Conservation (phyloP, 2,888 invertebrate species). For the Dasysyrphus albostriatus region DNA sequence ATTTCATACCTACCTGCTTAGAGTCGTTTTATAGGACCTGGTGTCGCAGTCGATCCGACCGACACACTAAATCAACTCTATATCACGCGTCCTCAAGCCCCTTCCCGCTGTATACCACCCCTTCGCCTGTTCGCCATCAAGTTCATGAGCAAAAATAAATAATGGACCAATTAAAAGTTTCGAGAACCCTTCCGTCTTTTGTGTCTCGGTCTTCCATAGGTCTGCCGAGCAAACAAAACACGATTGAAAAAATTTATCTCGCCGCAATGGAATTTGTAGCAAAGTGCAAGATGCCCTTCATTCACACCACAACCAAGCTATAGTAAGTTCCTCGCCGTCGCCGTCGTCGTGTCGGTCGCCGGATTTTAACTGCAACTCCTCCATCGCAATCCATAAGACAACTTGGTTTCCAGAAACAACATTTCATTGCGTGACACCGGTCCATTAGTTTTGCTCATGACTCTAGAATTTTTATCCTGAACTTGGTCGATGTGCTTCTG, state of each 20-base stretch:
- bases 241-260: slow-evolving; percentile 36
- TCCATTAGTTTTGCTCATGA: slow-evolving; percentile 80
- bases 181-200: slow-evolving; percentile 53
- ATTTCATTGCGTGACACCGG: slow-evolving; percentile 79
- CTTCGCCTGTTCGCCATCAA: slow-evolving; percentile 41
- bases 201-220: not conserved
- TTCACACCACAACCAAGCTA: slow-evolving; percentile 50
- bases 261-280: slow-evolving; percentile 69
- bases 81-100: slow-evolving; percentile 37
- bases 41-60: slow-evolving; percentile 12
- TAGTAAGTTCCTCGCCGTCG: not conserved
- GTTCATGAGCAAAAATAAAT: slow-evolving; percentile 71
- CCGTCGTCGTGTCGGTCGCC: not conserved
- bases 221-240: not conserved
- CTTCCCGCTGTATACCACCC: not conserved
- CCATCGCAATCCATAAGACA: slow-evolving; percentile 26
- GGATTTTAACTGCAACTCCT: slow-evolving; percentile 14
- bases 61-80: slow-evolving; percentile 61
- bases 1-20: slow-evolving; percentile 19
- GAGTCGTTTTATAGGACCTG: not conserved
- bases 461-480: slow-evolving; percentile 76
- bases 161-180: slow-evolving; percentile 76
- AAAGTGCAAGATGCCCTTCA: slow-evolving; percentile 73
- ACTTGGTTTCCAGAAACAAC: slow-evolving; percentile 54
- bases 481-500: slow-evolving; percentile 52